Conservation (phyloP, 1,140 invertebrate species). For the Elymnias hypermnestra region DNA sequence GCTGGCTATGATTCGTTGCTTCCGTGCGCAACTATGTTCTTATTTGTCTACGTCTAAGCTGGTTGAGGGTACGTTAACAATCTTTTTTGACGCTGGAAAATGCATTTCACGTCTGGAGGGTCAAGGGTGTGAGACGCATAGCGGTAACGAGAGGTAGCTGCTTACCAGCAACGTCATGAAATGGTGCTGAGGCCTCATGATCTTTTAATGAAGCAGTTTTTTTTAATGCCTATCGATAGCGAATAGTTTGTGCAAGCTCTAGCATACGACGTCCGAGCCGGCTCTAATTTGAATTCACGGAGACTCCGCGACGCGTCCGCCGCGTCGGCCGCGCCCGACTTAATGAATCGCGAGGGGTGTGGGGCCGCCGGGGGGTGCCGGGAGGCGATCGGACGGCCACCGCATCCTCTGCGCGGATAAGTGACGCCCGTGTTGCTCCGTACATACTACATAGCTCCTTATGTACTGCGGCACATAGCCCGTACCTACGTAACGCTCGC, state of each 20-base stretch:
- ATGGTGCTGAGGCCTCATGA: too few species aligned
- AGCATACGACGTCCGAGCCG: slow-evolving; percentile 68
- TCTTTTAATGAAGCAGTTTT: too few species aligned
- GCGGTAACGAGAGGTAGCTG: too few species aligned
- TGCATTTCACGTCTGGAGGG: too few species aligned
- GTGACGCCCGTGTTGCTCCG: slow-evolving; percentile 72
- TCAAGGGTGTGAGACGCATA: too few species aligned
- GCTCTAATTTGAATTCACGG: slow-evolving; percentile 73
- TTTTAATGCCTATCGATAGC: too few species aligned
- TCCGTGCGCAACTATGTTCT: too few species aligned
- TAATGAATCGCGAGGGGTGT: slow-evolving; percentile 71
- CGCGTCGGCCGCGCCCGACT: slow-evolving; percentile 72
- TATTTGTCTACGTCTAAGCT: too few species aligned
- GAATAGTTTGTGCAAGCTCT: slow-evolving; percentile 32
- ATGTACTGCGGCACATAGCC: slow-evolving; percentile 67
- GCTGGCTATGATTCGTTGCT: too few species aligned
- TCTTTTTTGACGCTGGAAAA: too few species aligned
- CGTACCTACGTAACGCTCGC: slow-evolving; percentile 69
- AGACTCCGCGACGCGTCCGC: slow-evolving; percentile 71
- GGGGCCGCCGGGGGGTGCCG: slow-evolving; percentile 25
- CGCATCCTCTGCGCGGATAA: slow-evolving; percentile 74
- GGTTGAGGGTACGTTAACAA: too few species aligned
- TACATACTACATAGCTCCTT: slow-evolving; percentile 60
- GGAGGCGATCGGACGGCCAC: slow-evolving; percentile 64
- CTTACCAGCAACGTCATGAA: too few species aligned